These are phyloP conservation scores for Drosophila nikananu DNA, from an alignment of 1,140 invertebrate species.

Conservation along the genomic window DNA sequence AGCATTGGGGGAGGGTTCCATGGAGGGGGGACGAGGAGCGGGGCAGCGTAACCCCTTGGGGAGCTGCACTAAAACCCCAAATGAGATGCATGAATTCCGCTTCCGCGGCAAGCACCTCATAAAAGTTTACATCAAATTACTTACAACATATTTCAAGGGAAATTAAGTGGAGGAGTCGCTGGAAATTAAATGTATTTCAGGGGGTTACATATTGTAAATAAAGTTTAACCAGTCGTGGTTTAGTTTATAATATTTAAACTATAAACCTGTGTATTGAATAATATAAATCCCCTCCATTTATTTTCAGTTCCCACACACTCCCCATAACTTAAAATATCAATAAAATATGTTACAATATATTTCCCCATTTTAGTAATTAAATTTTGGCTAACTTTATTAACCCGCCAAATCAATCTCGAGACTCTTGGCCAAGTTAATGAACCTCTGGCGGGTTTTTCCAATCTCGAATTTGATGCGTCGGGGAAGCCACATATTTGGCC, in stretches of 20 bases:
- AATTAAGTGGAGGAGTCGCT: constrained; percentile 5
- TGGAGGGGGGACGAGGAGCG: too few relatives aligned
- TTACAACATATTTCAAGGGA: constrained; percentile 55
- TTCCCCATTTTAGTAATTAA: background rate
- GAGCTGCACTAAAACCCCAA: constrained; percentile 62
- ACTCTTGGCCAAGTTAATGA: constrained; percentile 30
- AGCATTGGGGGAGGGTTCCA: background rate
- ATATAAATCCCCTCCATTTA: background rate
- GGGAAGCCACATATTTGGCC: constrained; percentile 59
- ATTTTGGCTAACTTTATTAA: constrained; percentile 62
- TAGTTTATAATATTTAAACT: too few relatives aligned
- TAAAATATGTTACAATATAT: background rate
- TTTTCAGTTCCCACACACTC: background rate
- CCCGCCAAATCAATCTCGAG: constrained; percentile 25
- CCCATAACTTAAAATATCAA: background rate
- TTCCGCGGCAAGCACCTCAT: constrained; percentile 54
- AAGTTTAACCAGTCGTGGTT: background rate
- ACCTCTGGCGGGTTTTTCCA: constrained; percentile 29
- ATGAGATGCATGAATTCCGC: constrained; percentile 68
- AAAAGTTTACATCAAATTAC: constrained; percentile 70
- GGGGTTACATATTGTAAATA: background rate
- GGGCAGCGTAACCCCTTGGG: constrained; percentile 45
- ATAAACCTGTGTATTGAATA: background rate
- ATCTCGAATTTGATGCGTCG: constrained; percentile 33
- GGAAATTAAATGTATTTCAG: background rate